Conservation (phyloP, 2,797 vertebrate species). For the Muscicapa striata region DNA sequence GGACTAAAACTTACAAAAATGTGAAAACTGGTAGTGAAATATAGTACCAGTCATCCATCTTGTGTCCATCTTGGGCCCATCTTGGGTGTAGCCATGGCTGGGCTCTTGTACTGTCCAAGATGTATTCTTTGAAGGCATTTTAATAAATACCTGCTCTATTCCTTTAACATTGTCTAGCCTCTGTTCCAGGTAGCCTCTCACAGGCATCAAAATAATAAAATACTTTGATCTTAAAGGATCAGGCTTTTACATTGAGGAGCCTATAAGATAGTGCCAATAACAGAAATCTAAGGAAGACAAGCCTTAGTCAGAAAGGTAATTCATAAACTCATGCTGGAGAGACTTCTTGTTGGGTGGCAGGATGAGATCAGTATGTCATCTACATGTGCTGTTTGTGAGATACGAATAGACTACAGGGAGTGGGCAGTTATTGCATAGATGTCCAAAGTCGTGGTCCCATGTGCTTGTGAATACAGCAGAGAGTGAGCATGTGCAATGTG, state of each 20-base stretch:
- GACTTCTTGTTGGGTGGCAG: background rate
- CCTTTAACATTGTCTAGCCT: too few species aligned
- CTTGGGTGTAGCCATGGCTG: too few species aligned
- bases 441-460: background rate
- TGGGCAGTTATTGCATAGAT: background rate
- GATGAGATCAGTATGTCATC: background rate
- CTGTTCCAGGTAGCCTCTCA: too few species aligned
- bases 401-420: background rate
- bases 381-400: background rate
- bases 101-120: too few species aligned
- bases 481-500: background rate
- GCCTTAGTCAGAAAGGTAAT: background rate
- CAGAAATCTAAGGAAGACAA: background rate
- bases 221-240: background rate
- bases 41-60: too few species aligned
- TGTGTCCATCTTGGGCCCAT: too few species aligned
- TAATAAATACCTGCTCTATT: too few species aligned
- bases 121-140: too few species aligned
- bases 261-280: background rate
- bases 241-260: background rate
- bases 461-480: fast-evolving
- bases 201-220: background rate
- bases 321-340: background rate
- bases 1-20: too few species aligned
- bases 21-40: too few species aligned